Evolutionary conservation across 2,113 vertebrate genomes (phyloP).

Genomic region (Dipodomys stephensi): DNA sequence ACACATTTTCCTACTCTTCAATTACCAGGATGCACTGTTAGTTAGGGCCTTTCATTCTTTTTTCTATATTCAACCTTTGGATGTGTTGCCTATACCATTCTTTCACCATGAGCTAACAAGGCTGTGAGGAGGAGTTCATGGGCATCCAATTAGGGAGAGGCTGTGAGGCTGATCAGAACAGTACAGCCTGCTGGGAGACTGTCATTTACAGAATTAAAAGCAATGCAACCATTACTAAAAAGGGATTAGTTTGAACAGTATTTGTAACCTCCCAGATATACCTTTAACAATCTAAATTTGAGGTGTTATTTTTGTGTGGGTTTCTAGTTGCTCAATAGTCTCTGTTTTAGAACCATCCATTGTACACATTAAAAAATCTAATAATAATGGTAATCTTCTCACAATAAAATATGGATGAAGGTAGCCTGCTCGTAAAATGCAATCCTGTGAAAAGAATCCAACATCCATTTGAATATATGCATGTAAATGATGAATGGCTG

Average conservation of each 20-base stretch:
- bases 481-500: background rate
- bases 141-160: slow-evolving; percentile 75
- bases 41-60: slow-evolving; percentile 70
- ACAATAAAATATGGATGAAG: slow-evolving; percentile 64
- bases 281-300: slow-evolving; percentile 38
- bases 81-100: slow-evolving; percentile 67
- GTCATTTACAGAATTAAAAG: slow-evolving; percentile 73
- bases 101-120: slow-evolving; percentile 72
- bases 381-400: slow-evolving; percentile 49
- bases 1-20: slow-evolving; percentile 68
- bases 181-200: slow-evolving; percentile 50
- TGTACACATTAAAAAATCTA: slow-evolving; percentile 65
- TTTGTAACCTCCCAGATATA: slow-evolving; percentile 45
- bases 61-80: slow-evolving; percentile 71
- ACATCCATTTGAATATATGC: slow-evolving; percentile 40
- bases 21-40: slow-evolving; percentile 55
- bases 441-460: slow-evolving; percentile 57
- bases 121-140: slow-evolving; percentile 56
- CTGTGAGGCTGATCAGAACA: slow-evolving; percentile 74
- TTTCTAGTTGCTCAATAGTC: slow-evolving; percentile 6
- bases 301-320: background rate
- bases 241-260: slow-evolving; percentile 51
- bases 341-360: slow-evolving; percentile 61
- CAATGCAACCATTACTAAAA: slow-evolving; percentile 60
- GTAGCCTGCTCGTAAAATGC: slow-evolving; percentile 58